Conservation (phyloP, 2,113 vertebrate genomes). For the Typhlomys cinereus region DNA sequence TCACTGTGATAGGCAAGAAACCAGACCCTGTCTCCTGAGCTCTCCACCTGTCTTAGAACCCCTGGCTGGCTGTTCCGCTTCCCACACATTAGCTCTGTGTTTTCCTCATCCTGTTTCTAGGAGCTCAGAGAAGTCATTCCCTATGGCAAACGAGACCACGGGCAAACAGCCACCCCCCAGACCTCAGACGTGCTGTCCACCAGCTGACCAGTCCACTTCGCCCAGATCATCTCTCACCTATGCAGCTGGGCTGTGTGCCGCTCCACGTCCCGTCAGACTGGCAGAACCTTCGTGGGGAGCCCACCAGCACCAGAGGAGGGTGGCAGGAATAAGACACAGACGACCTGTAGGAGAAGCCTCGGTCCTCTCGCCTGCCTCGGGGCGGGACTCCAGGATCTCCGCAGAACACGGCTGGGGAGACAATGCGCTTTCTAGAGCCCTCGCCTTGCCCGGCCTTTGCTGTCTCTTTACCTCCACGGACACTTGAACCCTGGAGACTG, state of each 20-base stretch:
- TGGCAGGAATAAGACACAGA: constrained; percentile 95
- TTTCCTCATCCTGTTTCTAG: neutral
- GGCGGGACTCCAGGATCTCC: constrained; percentile 95
- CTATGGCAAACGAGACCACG: neutral
- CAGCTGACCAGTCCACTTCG: neutral
- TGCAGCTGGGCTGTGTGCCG: constrained; percentile 97
- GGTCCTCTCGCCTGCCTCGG: constrained; percentile 92
- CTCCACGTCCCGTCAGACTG: constrained; percentile 97
- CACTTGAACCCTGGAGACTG: neutral
- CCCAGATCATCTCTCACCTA: constrained; percentile 85
- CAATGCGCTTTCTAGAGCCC: neutral
- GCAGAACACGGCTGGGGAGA: constrained; percentile 94
- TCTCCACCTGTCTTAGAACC: neutral
- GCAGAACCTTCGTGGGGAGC: constrained; percentile 94
- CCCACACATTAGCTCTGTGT: rapidly evolving
- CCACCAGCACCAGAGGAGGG: constrained; percentile 93
- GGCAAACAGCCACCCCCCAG: neutral
- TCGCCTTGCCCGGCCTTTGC: rapidly evolving
- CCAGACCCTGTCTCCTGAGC: neutral
- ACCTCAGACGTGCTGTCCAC: neutral
- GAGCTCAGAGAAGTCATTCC: neutral
- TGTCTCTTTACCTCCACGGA: neutral
- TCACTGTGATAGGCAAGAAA: neutral
- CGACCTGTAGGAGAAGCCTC: constrained; percentile 96
- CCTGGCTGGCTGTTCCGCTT: rapidly evolving